Base-by-base conservation (phyloP, 2,797 vertebrate genomes). In the Falco concolor region DNA sequence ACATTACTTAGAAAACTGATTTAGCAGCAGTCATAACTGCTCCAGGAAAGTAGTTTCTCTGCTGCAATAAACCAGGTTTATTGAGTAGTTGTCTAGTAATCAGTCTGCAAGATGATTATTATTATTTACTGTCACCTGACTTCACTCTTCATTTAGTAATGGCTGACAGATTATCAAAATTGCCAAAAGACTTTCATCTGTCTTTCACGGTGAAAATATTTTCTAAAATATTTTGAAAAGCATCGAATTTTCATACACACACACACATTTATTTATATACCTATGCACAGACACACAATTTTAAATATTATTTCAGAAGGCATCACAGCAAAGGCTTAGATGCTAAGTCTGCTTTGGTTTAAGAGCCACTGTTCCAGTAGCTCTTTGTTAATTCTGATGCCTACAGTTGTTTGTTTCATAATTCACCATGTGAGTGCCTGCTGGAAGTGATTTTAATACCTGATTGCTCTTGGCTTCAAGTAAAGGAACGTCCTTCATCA, bases 11-110 rank as follows among this genome's bases (percentile, higher is more conserved):
- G 67, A 93, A 96, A 91, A 83, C 56, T 90, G 93, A 96, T 96
- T 96, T 96, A 95, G 80, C 44, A 16, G 69, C 0, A 0, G 73
- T 65, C 87, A 74, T 95, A 95, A 96, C 85, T 79, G 67, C 74
- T 90, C 25, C 44, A 90, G 57, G n/a, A 95, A 95, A 95, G 84
- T 57, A 86, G 42, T 86, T 96, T 90, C 73, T 61, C 42, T 89
- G 49, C 78, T 96, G 86, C 89, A 95, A 91, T 95, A 97, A 96
- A 96, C 72, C 34, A 91, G 4, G 69, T 89, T 96, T 96, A 96
- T 90, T 82, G 90, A 91, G 69, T 59, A 95, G 93, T 91, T 92
- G 96, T 90, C 93, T 77, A 87, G 84, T 90, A 94, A 96, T 96
- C 91, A 94, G 69, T 82, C 77, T 91, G 75, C 56, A 93, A 87